These are phyloP conservation scores for Batillaria attramentaria DNA, from an alignment of 1,140 invertebrate genomes.

Conservation along the genomic window DNA sequence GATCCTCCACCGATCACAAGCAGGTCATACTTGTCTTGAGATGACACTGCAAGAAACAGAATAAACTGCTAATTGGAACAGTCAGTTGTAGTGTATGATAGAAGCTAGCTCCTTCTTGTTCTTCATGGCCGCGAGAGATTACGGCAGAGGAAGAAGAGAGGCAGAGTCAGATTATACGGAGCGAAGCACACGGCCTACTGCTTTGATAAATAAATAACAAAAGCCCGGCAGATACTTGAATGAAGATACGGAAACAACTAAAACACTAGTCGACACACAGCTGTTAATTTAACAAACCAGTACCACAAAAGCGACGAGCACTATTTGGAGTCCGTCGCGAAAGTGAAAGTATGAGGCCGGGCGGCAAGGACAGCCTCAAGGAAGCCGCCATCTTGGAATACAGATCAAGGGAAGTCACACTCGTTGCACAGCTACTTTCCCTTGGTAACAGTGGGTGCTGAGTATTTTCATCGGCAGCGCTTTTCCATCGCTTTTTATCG, in stretches of 20 bases:
- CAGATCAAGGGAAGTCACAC: neutral
- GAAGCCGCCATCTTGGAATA: neutral
- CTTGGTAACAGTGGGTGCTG: no score
- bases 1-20: conserved; percentile 96
- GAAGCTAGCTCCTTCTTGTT: no score
- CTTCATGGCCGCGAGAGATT: no score
- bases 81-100: no score
- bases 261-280: neutral
- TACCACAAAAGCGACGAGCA: neutral
- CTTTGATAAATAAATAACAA: neutral
- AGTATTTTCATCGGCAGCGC: no score
- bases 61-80: neutral
- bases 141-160: neutral
- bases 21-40: conserved; percentile 84
- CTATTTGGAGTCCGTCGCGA: neutral
- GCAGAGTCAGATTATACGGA: neutral
- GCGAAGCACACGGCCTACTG: no score
- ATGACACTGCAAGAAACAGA: neutral
- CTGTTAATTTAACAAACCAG: neutral
- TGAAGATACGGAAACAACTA: neutral
- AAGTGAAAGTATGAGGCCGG: neutral
- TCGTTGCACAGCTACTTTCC: no score
- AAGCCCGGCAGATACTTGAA: neutral
- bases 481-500: no score
- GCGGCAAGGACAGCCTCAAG: neutral